Evolutionary conservation across 2,797 vertebrate genomes (phyloP).

Genomic region (Anisognathus igniventris): DNA sequence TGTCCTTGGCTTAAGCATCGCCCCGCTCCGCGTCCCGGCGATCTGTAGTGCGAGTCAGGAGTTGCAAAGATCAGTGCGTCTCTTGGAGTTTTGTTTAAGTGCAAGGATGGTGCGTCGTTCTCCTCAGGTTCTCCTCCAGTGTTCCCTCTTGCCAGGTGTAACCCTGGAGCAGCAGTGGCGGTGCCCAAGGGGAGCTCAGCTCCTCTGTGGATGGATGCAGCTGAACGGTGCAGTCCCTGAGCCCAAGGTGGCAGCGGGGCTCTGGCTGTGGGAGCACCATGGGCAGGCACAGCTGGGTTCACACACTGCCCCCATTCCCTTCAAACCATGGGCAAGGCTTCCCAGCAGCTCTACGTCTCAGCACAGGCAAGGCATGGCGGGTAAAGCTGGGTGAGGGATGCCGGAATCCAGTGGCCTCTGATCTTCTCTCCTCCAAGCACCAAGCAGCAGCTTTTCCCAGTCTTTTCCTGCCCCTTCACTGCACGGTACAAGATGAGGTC

Average conservation of each 20-base stretch:
- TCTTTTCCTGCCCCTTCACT: not conserved
- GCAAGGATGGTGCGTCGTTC: slow-evolving; percentile 42
- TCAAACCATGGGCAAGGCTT: not conserved
- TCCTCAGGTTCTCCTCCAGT: not conserved
- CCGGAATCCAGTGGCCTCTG: not conserved
- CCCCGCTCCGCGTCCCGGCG: not conserved
- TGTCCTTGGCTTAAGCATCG: not conserved
- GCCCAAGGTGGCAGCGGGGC: not conserved
- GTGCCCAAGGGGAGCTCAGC: not conserved
- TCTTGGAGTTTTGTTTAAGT: slow-evolving; percentile 57
- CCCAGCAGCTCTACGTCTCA: not conserved
- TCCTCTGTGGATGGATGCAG: rapidly evolving
- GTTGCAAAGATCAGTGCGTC: slow-evolving; percentile 59
- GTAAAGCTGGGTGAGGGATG: not conserved
- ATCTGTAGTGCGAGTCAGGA: slow-evolving; percentile 37
- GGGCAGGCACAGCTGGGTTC: rapidly evolving
- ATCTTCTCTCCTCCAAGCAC: not conserved
- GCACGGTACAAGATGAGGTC: not conserved
- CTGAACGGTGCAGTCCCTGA: rapidly evolving
- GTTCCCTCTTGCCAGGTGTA: not conserved
- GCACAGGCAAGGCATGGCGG: not conserved
- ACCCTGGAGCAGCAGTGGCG: rapidly evolving
- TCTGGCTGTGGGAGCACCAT: rapidly evolving
- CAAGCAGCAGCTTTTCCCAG: not conserved
- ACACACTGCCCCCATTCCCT: not conserved